These are phyloP conservation scores for Cliona cf. orientalis DNA, from an alignment of 37 sponge, comb jelly and placozoan species.

Conservation along the genomic window DNA sequence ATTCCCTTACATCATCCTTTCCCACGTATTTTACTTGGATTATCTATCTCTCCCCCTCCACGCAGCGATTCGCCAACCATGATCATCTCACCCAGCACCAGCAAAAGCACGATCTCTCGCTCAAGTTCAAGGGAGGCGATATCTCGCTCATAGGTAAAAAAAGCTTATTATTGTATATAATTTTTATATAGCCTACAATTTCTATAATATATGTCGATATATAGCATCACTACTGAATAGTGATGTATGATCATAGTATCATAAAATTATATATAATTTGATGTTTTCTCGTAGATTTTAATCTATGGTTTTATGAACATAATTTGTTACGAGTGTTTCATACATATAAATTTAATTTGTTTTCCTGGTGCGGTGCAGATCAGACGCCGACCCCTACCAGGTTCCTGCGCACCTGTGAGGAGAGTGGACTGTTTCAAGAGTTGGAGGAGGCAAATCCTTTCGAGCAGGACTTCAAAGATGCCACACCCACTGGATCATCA, in stretches of 20 bases:
- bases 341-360: too few species aligned
- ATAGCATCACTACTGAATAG: too few species aligned
- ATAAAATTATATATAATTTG: too few species aligned
- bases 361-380: too few species aligned
- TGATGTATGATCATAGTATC: too few species aligned
- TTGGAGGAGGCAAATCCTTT: conserved; percentile 84
- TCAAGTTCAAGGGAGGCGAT: conserved; percentile 56
- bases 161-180: too few species aligned
- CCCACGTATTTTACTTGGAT: background rate
- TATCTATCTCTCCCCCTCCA: conserved; percentile 13
- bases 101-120: conserved; percentile 77
- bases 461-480: conserved; percentile 62
- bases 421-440: conserved; percentile 84
- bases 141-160: conserved; percentile 48
- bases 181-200: too few species aligned
- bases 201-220: too few species aligned
- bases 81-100: conserved; percentile 77
- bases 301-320: too few species aligned
- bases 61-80: conserved; percentile 78
- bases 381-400: conserved; percentile 96
- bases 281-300: too few species aligned
- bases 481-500: background rate
- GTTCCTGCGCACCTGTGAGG: conserved; percentile 81
- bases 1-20: conserved; percentile 43
- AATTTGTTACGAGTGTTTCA: too few species aligned